Base-by-base conservation (phyloP, 2,888 invertebrate genomes). In the Hemithea aestivaria region DNA sequence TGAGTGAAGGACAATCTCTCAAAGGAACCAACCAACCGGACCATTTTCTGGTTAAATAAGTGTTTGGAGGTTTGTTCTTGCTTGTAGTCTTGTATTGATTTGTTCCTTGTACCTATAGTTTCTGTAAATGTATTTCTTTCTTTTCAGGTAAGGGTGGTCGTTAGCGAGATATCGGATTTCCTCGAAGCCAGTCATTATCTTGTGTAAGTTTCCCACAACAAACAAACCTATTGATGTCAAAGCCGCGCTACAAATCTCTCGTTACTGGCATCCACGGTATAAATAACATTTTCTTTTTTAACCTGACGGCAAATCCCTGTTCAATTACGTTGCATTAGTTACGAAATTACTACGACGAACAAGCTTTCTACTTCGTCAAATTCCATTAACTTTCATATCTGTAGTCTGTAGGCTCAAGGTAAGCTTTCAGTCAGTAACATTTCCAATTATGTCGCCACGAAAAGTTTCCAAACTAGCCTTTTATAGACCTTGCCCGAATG, bases 91-190 rank as follows among this genome's bases (percentile, higher is more conserved):
- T 16, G 16, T 16, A 16, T 16, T 16, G n/a, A n/a, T n/a, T 16
- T 16, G 5, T 16, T 16, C 3, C 16, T 16, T 4, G 16, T 16
- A 16, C 16, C 3, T n/a, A 16, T 16, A 16, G 2, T 16, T 16
- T 16, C 16, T 16, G 16, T 16, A 4, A 24, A 40, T 26, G 27
- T 38, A 40, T 48, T 49, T 55, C 48, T 57, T 51, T 40, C 12
- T 57, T 67, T 66, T 11, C 73, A 75, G 74, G 75, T 75, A 72
- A 45, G 31, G 53, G 47, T 48, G 54, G 45, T 60, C 59, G 53
- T 64, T 62, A 61, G 46, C 40, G 49, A 38, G 37, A 43, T 51
- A 48, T 46, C 53, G 48, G 49, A 40, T 57, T 53, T 50, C 57
- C 37, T 35, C 46, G 47, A 51, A 56, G 50, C 35, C 5, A 37